Evolutionary conservation across 2,797 vertebrate genomes (phyloP).

Genomic region (Sebastes cheni): DNA sequence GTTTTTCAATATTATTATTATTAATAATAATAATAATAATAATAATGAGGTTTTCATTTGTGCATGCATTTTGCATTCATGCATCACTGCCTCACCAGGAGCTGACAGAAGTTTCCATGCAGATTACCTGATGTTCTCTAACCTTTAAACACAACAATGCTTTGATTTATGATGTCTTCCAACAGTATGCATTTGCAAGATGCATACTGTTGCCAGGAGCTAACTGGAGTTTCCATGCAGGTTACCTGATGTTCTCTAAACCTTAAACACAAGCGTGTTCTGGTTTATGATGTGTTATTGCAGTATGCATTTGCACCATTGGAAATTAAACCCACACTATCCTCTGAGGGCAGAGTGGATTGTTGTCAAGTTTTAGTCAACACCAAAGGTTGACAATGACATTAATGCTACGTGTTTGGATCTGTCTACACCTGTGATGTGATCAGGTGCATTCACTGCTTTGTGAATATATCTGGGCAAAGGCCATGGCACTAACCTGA

Average conservation of each 20-base stretch:
- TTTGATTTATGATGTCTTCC: not conserved
- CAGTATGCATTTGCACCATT: not conserved
- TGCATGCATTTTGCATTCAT: slow-evolving; percentile 35
- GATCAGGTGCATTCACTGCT: slow-evolving; percentile 27
- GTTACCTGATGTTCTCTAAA: too few relatives aligned
- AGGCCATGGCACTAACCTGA: not conserved
- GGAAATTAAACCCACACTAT: not conserved
- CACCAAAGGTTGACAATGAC: not conserved
- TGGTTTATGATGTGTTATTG: not conserved
- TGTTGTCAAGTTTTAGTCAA: not conserved
- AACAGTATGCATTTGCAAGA: not conserved
- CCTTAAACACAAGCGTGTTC: too few relatives aligned
- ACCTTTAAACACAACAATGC: not conserved
- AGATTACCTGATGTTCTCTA: not conserved
- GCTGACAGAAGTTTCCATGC: slow-evolving; percentile 54
- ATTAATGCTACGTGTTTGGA: slow-evolving; percentile 68
- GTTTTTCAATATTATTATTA: too few relatives aligned
- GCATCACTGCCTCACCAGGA: slow-evolving; percentile 38
- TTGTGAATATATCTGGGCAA: slow-evolving; percentile 17
- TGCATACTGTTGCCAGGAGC: too few relatives aligned
- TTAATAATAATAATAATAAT: too few relatives aligned
- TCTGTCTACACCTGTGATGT: slow-evolving; percentile 1
- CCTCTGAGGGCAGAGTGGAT: not conserved
- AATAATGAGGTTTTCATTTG: not conserved
- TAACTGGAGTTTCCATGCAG: too few relatives aligned